Evolutionary conservation across 2,888 invertebrate species (phyloP).

Genomic region (Homarus gammarus): DNA sequence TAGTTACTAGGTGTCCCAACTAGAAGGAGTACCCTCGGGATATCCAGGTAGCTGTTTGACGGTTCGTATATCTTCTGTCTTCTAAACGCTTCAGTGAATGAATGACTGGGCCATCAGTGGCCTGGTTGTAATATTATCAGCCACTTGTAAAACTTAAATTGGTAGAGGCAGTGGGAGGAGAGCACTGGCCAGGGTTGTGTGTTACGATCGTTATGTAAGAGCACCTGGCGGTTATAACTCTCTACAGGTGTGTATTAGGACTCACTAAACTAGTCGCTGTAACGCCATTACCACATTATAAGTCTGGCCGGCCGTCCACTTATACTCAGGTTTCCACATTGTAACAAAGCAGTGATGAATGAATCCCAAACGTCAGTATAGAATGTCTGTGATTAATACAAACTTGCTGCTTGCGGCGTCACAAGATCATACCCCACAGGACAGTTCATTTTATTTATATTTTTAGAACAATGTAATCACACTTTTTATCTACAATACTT

Average conservation of each 20-base stretch:
- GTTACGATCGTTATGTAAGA: neutral
- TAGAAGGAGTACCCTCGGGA: neutral
- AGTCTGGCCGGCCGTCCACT: too few species aligned
- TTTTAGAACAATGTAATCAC: too few species aligned
- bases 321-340: too few species aligned
- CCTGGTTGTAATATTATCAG: neutral
- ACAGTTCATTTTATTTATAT: too few species aligned
- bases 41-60: neutral
- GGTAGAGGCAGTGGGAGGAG: neutral
- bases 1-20: neutral
- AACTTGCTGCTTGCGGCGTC: too few species aligned
- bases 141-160: slow-evolving; percentile 6
- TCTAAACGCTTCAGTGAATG: neutral
- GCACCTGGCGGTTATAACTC: neutral
- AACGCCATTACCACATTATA: too few species aligned
- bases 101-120: neutral
- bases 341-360: too few species aligned
- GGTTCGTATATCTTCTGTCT: neutral
- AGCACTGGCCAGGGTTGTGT: neutral
- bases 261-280: neutral
- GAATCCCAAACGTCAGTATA: too few species aligned
- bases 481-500: too few species aligned
- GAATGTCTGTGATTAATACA: too few species aligned
- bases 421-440: too few species aligned
- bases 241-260: neutral